Evolutionary conservation across 1,140 invertebrate genomes (phyloP), one percentile per base, ranked within the genome.

Genomic region (Drosophila albomicans): DNA sequence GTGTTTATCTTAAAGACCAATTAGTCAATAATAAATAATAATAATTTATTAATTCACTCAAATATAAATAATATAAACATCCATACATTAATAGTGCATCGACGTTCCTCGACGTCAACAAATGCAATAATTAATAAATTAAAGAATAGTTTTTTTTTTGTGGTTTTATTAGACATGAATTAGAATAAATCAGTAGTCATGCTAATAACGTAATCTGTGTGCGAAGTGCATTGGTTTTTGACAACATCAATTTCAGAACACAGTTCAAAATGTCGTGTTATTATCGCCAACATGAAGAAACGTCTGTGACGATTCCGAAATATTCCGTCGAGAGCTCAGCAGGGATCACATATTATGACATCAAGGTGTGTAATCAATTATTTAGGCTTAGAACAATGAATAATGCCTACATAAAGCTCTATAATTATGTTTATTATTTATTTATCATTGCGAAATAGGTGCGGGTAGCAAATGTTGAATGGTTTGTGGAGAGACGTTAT

Each of bases 401-500:
- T 45, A 35, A 48, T 5, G 30, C 30, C 20, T 41, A 48, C 6
- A 10, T n/a, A 54, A 11, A 57, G n/a, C 41, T 43, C 7, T 57
- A 38, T 30, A 13, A 3, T 3, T 38, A 38, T 38, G 7, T 38
- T 38, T 38, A 32, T 38, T 38, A 32, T 32, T 32, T 32, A 56
- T 7, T 43, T 62, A 1, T 16, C 1, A 35, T 16, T 38, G 25
- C 6, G 6, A 13, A 45, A 59, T 5, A 75, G 72, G 94, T 97
- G 30, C 94, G 92, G 52, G 93, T 98, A 13, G 95, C 95, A 1
- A 92, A 94, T 48, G 94, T 96, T 73, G 94, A 95, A 51, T 99
- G 98, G 98, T 95, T 93, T 46, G 95, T 98, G 1, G 95, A 95
- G 78, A 96, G 97, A 88, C 94, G 98, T 56, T 99, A 98, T 92